A percentile compares a stretch with the other conserved stretches of the same genome.
Conservation (phyloP, 2,797 vertebrate genomes). For the Decapterus maruadsi region DNA sequence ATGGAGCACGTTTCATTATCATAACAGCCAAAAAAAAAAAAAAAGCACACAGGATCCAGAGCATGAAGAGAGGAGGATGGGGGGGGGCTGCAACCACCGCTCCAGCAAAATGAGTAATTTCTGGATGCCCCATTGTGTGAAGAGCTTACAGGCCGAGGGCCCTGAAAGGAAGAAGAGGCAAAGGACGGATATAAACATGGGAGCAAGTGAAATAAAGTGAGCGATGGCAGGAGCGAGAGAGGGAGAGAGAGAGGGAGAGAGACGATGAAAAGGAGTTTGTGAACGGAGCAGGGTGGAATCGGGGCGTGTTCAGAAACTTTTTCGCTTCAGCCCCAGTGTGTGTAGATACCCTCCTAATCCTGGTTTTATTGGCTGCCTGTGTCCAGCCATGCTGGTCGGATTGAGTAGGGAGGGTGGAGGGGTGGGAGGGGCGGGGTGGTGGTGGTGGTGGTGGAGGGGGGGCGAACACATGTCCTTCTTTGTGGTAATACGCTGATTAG, state of each 20-base stretch:
- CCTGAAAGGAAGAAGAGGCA: conserved; percentile 77
- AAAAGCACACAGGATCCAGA: conserved; percentile 44
- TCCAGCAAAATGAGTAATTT: conserved; percentile 86
- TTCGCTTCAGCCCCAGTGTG: conserved; percentile 83
- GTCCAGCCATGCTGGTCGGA: conserved; percentile 86
- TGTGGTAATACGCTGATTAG: conserved; percentile 91
- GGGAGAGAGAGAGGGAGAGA: conserved; percentile 20
- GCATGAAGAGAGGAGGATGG: conserved; percentile 45
- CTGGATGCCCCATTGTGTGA: conserved; percentile 83
- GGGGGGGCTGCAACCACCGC: conserved; percentile 67
- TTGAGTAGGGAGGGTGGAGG: conserved; percentile 84
- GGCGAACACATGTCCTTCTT: conserved; percentile 94
- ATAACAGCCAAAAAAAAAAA: conserved; percentile 41
- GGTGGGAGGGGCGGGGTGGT: conserved; percentile 65
- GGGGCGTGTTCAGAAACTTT: conserved; percentile 87
- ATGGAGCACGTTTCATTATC: conserved; percentile 65
- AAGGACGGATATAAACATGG: conserved; percentile 79
- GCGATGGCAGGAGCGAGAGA: conserved; percentile 75
- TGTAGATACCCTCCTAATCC: conserved; percentile 89
- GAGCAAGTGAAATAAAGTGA: conserved; percentile 75
- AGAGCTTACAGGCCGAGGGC: conserved; percentile 78
- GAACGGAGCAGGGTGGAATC: conserved; percentile 80
- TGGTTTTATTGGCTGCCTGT: conserved; percentile 91
- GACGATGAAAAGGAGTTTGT: conserved; percentile 78
- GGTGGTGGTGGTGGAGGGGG: conserved; percentile 46